Evolutionary conservation across 2,797 vertebrate species (phyloP), one percentile per base, ranked within the genome.

Genomic region (Pangasius mekongensis): DNA sequence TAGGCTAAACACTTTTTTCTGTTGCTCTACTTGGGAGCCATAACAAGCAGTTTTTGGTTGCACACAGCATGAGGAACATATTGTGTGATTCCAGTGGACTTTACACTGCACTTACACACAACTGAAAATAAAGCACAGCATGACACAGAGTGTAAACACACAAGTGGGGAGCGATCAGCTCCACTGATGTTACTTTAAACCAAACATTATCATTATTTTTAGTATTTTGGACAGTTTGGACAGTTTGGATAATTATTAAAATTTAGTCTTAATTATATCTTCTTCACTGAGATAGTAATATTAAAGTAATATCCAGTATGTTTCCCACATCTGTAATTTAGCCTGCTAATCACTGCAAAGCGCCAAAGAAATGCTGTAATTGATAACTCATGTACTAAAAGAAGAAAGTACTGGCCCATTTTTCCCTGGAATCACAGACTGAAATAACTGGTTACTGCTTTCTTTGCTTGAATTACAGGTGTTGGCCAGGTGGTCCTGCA

Each of bases 401-500:
- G 16, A 54, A 2, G 6, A 10, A 58, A 56, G 10, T 11, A 2
- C 39, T 39, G 56, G 2, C 10, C 18, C 30, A 24, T 33, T 39
- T 43, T 24, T 18, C 11, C 11, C 27, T n/a, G 30, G 8, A 14
- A 60, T n/a, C 56, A 5, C n/a, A 58, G 74, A 47, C 36, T 89
- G 33, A 89, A 66, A 81, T 82, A 90, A 20, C 22, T 43, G 5
- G 0, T 43, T 58, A 24, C 5, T 88, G 67, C 14, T 3, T 30
- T 74, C 43, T 83, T 27, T 43, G 60, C 60, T 67, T 76, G 24
- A 69, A 81, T 92, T 89, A 36, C 94, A 99, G 99, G 99, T 91
- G 99, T 99, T 88, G 99, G 99, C 43, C 98, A 99, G 94, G 99
- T 99, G 39, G 99, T 99, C 92, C 97, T 99, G 89, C 99, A 99